Evolutionary conservation across 2,113 vertebrate genomes (phyloP).

Genomic region (Halcyon malimbica): DNA sequence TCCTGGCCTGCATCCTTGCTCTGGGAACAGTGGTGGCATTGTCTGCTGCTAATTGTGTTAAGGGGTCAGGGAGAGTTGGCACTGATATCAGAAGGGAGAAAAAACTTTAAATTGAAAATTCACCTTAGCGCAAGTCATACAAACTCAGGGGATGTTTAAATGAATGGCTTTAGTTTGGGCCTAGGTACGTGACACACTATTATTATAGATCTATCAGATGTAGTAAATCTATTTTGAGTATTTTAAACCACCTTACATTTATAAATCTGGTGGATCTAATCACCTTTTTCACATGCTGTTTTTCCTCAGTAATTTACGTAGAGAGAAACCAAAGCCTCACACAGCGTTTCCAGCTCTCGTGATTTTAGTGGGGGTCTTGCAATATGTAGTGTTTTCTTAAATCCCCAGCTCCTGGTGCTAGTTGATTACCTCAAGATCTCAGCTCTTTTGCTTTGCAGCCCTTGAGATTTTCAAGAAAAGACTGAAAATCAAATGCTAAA

Average conservation of each 20-base stretch:
- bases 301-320: background rate
- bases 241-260: constrained; percentile 11
- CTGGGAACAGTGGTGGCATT: constrained; percentile 70
- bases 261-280: constrained; percentile 36
- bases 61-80: constrained; percentile 50
- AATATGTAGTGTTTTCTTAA: constrained; percentile 18
- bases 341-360: background rate
- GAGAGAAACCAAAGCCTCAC: constrained; percentile 43
- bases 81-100: constrained; percentile 68
- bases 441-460: background rate
- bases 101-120: constrained; percentile 67
- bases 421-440: background rate
- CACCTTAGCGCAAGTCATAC: constrained; percentile 49
- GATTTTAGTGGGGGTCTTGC: background rate
- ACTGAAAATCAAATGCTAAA: background rate
- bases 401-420: background rate
- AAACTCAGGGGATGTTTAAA: constrained; percentile 29
- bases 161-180: constrained; percentile 24
- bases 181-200: background rate
- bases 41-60: constrained; percentile 60
- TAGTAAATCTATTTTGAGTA: background rate
- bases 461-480: background rate
- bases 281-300: background rate
- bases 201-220: background rate
- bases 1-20: constrained; percentile 36